phyloP scores from a whole-genome alignment of 30 jellyfish, hydroid and myxozoan genomes.

The Hydractinia symbiolongicarpus region DNA sequence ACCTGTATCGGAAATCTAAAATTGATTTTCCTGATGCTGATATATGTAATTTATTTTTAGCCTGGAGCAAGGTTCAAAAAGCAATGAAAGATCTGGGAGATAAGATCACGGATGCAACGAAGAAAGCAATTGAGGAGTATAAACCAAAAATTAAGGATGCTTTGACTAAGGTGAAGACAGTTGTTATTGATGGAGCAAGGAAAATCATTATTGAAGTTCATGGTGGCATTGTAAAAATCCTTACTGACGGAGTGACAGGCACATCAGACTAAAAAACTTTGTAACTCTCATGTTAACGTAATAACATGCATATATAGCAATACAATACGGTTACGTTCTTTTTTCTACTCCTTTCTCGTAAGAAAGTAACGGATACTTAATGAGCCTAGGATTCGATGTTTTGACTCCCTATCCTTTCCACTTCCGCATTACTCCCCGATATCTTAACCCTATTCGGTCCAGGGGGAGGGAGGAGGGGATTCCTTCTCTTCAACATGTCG shows the following conservation, averaged over 20 bases:
- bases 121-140: conserved; percentile 13
- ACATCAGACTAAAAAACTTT: background rate
- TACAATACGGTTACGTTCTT: no score
- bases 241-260: conserved; percentile 14
- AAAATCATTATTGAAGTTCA: conserved; percentile 9
- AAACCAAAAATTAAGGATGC: conserved; percentile 21
- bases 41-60: background rate
- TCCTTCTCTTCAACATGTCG: no score
- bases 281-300: no score
- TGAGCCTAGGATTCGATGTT: no score
- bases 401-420: no score
- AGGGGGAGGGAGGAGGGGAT: no score
- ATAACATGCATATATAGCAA: no score
- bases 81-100: conserved; percentile 19
- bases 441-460: no score
- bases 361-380: no score
- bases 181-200: conserved; percentile 18
- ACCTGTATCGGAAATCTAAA: background rate
- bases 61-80: conserved; percentile 11
- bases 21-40: background rate
- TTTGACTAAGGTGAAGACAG: background rate
- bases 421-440: no score
- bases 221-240: conserved; percentile 21
- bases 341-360: no score
- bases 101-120: conserved; percentile 16